Conservation (phyloP, 2,797 vertebrate genomes). For the Sarcoramphus papa region DNA sequence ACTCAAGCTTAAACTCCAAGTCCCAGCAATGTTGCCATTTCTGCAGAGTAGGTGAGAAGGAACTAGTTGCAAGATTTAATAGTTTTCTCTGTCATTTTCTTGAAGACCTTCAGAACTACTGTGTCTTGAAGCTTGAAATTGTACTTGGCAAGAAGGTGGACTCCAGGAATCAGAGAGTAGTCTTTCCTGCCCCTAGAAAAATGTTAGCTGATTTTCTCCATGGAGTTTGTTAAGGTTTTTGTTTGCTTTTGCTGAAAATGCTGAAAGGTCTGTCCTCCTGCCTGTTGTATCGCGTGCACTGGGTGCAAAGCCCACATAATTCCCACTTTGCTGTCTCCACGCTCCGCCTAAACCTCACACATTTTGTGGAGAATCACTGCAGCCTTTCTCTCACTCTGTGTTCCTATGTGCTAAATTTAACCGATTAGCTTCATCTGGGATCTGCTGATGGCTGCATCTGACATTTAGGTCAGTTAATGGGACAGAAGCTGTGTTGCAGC, state of each 20-base stretch:
- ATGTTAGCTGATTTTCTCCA: background rate
- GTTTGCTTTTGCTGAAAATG: background rate
- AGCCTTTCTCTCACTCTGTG: background rate
- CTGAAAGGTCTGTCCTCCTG: background rate
- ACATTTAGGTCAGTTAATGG: background rate
- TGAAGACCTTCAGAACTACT: background rate
- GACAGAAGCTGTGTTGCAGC: background rate
- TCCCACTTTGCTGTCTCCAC: background rate
- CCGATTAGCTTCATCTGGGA: background rate
- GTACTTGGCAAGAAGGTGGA: background rate
- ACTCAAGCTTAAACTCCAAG: background rate
- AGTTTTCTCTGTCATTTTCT: background rate
- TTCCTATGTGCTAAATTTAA: background rate
- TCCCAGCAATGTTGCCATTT: background rate
- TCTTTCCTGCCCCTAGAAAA: background rate
- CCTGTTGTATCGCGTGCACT: background rate
- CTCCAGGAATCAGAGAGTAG: background rate
- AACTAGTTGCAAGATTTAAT: background rate
- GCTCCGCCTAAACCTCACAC: background rate
- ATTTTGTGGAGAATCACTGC: background rate
- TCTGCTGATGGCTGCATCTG: background rate
- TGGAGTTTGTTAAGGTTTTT: background rate
- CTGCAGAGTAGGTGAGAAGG: background rate
- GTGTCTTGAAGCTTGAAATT: background rate
- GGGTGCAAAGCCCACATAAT: background rate